A percentile compares a stretch with the other conserved stretches of the same genome.
phyloP scores from a whole-genome alignment of 2,888 invertebrate genomes.

The Tridacna crocea region DNA sequence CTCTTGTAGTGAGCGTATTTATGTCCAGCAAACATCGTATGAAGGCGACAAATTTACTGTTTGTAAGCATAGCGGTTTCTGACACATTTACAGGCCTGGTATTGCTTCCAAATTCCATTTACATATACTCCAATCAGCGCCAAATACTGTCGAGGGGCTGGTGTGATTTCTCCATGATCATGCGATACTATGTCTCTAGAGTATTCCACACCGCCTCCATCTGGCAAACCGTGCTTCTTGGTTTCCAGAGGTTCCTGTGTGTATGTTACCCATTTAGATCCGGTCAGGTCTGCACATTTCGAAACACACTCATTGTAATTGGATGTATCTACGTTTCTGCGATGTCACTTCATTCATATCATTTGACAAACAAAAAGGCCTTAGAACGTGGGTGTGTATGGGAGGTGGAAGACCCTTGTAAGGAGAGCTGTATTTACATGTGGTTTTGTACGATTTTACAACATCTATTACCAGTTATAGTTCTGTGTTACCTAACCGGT shows the following conservation, averaged over 20 bases:
- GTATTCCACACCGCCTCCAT: slow-evolving; percentile 68
- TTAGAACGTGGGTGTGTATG: slow-evolving; percentile 35
- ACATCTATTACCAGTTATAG: slow-evolving; percentile 42
- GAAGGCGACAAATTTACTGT: slow-evolving; percentile 45
- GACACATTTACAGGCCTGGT: slow-evolving; percentile 48
- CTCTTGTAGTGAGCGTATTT: slow-evolving; percentile 43
- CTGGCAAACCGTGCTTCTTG: slow-evolving; percentile 65
- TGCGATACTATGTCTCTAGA: slow-evolving; percentile 44
- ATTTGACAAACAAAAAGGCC: slow-evolving; percentile 38
- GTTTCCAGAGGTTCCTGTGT: slow-evolving; percentile 65
- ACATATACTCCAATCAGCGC: slow-evolving; percentile 34
- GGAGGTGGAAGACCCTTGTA: slow-evolving; percentile 44
- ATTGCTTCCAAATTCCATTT: slow-evolving; percentile 48
- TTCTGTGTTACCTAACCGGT: slow-evolving; percentile 38
- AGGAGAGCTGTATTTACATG: slow-evolving; percentile 47
- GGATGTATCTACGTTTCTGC: slow-evolving; percentile 51
- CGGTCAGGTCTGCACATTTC: slow-evolving; percentile 58
- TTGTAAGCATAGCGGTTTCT: slow-evolving; percentile 51
- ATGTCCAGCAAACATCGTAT: slow-evolving; percentile 30
- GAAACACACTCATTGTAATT: slow-evolving; percentile 58
- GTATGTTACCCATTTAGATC: slow-evolving; percentile 69
- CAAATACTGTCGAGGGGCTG: neutral
- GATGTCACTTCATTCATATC: slow-evolving; percentile 55
- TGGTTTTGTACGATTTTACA: slow-evolving; percentile 49
- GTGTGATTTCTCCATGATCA: slow-evolving; percentile 48